Percentiles rank a stretch among this genome's conserved stretches.
phyloP scores from a whole-genome alignment of 2,888 invertebrate genomes.

The Megalurothrips usitatus region DNA sequence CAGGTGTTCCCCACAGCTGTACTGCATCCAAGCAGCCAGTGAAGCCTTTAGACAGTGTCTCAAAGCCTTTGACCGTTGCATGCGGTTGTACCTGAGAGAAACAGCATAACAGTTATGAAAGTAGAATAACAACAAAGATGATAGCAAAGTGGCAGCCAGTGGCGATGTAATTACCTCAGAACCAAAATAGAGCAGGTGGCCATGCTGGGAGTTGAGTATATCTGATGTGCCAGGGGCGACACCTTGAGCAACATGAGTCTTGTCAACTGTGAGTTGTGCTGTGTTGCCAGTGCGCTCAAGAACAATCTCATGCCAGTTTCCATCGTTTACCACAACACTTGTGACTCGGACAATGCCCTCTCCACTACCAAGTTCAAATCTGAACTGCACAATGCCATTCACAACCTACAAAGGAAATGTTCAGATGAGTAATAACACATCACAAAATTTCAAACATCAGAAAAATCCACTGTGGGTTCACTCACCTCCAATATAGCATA shows the following conservation, averaged over 20 bases:
- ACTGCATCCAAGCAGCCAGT: slow-evolving; percentile 89
- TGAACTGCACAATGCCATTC: slow-evolving; percentile 81
- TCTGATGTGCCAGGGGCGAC: slow-evolving; percentile 76
- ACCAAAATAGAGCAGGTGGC: background rate
- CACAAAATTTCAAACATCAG: background rate
- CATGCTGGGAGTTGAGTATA: slow-evolving; percentile 51
- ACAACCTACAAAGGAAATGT: slow-evolving; percentile 52
- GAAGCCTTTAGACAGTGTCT: slow-evolving; percentile 79
- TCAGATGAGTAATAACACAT: background rate
- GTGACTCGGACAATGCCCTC: slow-evolving; percentile 76
- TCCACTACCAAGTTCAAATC: slow-evolving; percentile 89
- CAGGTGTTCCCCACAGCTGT: slow-evolving; percentile 64
- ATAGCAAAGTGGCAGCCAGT: too few species aligned
- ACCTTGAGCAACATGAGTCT: slow-evolving; percentile 65
- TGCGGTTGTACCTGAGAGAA: slow-evolving; percentile 42
- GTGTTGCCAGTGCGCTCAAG: slow-evolving; percentile 77
- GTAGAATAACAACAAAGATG: background rate
- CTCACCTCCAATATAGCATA: slow-evolving; percentile 79
- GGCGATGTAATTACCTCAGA: background rate
- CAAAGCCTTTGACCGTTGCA: slow-evolving; percentile 46
- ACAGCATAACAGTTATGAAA: background rate
- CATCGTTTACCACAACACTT: slow-evolving; percentile 73
- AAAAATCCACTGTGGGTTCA: slow-evolving; percentile 29
- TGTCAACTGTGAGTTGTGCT: slow-evolving; percentile 74
- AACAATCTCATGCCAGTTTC: slow-evolving; percentile 75